These are phyloP conservation scores for Odontomachus brunneus DNA, from an alignment of 1,140 invertebrate genomes.

Conservation along the genomic window DNA sequence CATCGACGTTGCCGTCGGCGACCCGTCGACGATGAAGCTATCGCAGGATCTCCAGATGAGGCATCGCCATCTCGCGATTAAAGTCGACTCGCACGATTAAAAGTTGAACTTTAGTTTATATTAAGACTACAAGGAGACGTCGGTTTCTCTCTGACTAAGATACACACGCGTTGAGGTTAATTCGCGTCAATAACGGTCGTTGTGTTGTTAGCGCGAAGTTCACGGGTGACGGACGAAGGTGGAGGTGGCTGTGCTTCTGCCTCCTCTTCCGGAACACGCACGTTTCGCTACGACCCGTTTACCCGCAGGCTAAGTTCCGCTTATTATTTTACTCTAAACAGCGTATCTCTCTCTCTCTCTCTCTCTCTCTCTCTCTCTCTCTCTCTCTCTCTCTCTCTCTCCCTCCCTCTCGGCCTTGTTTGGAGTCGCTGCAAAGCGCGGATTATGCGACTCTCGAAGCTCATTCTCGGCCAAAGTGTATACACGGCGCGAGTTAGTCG, in stretches of 20 bases:
- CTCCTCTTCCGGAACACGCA: too few species aligned
- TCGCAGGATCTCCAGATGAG: too few species aligned
- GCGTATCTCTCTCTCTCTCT: too few species aligned
- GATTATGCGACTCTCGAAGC: constrained; percentile 5
- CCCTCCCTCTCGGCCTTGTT: not conserved
- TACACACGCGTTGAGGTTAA: not conserved
- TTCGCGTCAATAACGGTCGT: constrained; percentile 21
- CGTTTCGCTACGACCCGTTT: constrained; percentile 10
- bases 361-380: too few species aligned
- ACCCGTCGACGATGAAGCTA: too few species aligned
- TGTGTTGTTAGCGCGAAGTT: constrained; percentile 17
- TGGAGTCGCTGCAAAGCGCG: constrained; percentile 43
- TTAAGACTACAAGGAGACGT: too few species aligned
- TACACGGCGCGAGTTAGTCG: not conserved
- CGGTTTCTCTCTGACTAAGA: too few species aligned
- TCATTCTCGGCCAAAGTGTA: not conserved
- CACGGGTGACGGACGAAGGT: not conserved
- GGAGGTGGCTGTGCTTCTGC: not conserved
- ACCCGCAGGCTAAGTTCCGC: not conserved
- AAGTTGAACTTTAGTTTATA: too few species aligned
- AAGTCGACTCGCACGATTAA: too few species aligned
- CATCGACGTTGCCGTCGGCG: too few species aligned
- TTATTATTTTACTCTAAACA: constrained; percentile 38
- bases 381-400: too few species aligned
- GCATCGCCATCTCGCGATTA: too few species aligned